Conservation (phyloP, 2,113 vertebrate genomes). For the Rhinolophus sinicus region DNA sequence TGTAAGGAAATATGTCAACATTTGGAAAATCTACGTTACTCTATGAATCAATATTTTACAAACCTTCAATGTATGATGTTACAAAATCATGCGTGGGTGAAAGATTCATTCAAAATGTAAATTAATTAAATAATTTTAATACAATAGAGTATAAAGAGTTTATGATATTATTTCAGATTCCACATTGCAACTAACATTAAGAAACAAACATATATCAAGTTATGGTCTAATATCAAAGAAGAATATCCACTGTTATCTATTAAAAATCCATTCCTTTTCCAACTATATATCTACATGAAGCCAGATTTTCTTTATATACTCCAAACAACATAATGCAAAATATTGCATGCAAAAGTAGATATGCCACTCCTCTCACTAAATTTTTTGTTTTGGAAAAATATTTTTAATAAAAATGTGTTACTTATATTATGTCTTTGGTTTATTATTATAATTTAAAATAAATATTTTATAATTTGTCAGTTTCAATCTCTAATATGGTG, state of each 20-base stretch:
- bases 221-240: neutral
- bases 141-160: neutral
- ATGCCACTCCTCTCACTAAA: neutral
- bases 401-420: conserved; percentile 17
- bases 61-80: neutral
- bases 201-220: neutral
- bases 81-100: neutral
- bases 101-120: neutral
- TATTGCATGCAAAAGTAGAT: neutral
- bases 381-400: neutral
- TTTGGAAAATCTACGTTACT: neutral
- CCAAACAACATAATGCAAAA: neutral
- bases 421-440: neutral
- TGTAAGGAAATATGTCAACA: neutral
- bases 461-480: neutral
- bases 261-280: neutral
- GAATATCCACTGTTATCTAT: neutral
- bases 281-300: neutral
- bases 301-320: neutral
- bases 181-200: neutral
- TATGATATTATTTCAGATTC: neutral
- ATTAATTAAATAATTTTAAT: neutral
- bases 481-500: neutral
- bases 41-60: conserved; percentile 12
- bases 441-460: neutral